A percentile compares a stretch with the other conserved stretches of the same genome.
phyloP scores from a whole-genome alignment of 2,888 invertebrate species.

The Xestoiulus laeticollis region DNA sequence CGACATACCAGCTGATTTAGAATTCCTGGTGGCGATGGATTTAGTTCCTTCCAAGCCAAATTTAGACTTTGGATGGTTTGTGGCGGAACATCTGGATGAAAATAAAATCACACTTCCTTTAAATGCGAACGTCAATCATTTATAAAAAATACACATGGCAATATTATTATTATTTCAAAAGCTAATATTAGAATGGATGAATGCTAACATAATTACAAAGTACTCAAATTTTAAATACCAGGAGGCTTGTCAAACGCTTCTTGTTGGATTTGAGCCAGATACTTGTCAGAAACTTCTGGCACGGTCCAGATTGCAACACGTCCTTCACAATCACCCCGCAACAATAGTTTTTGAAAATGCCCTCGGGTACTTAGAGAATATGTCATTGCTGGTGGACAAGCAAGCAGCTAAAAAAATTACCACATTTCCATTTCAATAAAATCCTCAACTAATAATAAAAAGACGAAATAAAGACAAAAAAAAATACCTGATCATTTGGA shows the following conservation, averaged over 20 bases:
- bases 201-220: background rate
- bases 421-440: background rate
- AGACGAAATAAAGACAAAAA: constrained; percentile 48
- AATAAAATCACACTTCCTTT: background rate
- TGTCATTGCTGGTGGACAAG: constrained; percentile 91
- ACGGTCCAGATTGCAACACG: constrained; percentile 89
- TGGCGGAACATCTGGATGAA: constrained; percentile 73
- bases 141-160: background rate
- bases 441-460: background rate
- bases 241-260: constrained; percentile 68
- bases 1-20: constrained; percentile 81
- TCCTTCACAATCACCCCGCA: constrained; percentile 93
- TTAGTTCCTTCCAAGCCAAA: constrained; percentile 87
- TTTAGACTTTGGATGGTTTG: constrained; percentile 82
- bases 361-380: constrained; percentile 72
- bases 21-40: constrained; percentile 88
- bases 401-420: constrained; percentile 73
- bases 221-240: constrained; percentile 60
- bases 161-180: background rate
- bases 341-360: constrained; percentile 73
- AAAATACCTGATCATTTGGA: constrained; percentile 57
- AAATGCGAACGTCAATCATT: background rate
- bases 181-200: background rate
- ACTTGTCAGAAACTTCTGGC: constrained; percentile 79
- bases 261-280: constrained; percentile 71